Conservation (phyloP, 2,888 invertebrate genomes). For the Melipona beecheii region DNA sequence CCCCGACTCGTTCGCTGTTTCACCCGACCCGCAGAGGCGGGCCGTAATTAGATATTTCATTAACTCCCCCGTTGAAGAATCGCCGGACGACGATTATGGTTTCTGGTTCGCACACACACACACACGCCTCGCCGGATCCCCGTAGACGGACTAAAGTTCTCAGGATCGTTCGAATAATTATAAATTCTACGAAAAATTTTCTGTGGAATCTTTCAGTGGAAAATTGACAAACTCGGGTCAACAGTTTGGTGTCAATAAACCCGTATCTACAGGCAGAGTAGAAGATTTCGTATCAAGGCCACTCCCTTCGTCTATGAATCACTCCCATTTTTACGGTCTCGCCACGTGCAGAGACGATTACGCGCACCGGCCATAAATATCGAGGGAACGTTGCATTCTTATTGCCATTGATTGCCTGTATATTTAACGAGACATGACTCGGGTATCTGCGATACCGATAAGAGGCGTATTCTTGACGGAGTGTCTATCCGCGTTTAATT, state of each 20-base stretch:
- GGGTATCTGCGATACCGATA: background rate
- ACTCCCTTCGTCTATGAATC: conserved; percentile 8
- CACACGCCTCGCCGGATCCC: too few relatives aligned
- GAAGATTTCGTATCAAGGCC: background rate
- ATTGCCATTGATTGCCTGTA: background rate
- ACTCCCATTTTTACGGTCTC: conserved; percentile 2
- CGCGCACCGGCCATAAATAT: background rate
- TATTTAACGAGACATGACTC: background rate
- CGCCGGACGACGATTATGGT: background rate
- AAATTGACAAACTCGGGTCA: too few relatives aligned
- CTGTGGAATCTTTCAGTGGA: too few relatives aligned
- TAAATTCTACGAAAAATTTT: too few relatives aligned
- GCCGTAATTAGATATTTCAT: background rate
- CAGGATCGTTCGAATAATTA: too few relatives aligned
- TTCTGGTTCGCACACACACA: background rate
- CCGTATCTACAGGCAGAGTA: background rate
- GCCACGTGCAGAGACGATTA: conserved; percentile 5
- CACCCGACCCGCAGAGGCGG: background rate
- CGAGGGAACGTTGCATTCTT: background rate
- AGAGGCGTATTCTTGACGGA: background rate
- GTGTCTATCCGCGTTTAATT: background rate
- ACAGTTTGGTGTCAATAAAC: background rate
- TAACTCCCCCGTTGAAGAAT: background rate
- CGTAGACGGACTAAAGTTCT: too few relatives aligned
- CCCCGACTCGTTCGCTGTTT: conserved; percentile 16